Evolutionary conservation across 2,113 vertebrate species (phyloP).

Genomic region (Pseudolaguvia tuberculata): DNA sequence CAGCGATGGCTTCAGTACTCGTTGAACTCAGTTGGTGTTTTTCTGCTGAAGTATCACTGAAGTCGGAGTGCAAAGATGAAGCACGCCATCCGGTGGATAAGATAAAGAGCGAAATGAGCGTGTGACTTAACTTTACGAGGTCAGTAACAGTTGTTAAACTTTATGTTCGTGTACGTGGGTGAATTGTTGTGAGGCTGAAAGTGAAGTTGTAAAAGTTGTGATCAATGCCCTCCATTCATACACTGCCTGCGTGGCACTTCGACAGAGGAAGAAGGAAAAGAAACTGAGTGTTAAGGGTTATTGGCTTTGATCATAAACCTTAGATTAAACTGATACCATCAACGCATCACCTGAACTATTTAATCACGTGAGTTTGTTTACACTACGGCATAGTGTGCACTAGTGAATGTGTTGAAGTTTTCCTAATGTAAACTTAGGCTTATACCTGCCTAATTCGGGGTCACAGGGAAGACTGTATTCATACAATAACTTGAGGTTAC

Average conservation of each 20-base stretch:
- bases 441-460: too few species aligned
- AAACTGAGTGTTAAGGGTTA: neutral
- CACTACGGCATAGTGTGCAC: too few species aligned
- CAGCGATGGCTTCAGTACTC: neutral
- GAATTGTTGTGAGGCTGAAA: neutral
- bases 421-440: too few species aligned
- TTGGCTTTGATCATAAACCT: neutral
- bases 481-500: too few species aligned
- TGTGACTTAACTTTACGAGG: neutral
- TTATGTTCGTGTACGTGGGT: neutral
- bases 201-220: neutral
- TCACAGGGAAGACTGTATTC: too few species aligned
- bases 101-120: neutral
- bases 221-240: constrained; percentile 25
- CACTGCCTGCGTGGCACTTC: too few species aligned
- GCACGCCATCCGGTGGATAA: too few species aligned
- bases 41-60: neutral
- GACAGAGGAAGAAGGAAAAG: neutral
- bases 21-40: neutral
- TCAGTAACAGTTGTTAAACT: neutral
- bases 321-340: too few species aligned
- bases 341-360: too few species aligned
- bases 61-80: neutral
- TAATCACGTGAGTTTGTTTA: too few species aligned
- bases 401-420: too few species aligned